phyloP scores from a whole-genome alignment of 2,888 invertebrate species.

The Pseudanteris insignis region DNA sequence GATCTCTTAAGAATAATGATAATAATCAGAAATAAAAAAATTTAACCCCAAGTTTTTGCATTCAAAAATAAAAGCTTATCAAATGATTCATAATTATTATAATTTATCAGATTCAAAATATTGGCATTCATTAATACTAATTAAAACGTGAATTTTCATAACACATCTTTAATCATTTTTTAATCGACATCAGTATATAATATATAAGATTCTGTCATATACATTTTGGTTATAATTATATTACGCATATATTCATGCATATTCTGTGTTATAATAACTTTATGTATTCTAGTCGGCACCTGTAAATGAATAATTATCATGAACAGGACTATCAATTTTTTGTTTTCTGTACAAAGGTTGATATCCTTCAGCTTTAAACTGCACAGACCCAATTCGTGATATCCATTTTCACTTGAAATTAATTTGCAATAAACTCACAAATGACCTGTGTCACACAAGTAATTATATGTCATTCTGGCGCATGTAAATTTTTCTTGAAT shows the following conservation, averaged over 20 bases:
- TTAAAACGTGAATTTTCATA: slow-evolving; percentile 50
- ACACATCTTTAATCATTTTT: slow-evolving; percentile 59
- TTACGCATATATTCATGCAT: slow-evolving; percentile 32
- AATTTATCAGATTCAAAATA: slow-evolving; percentile 57
- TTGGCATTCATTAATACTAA: slow-evolving; percentile 62
- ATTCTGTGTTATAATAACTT: slow-evolving; percentile 39
- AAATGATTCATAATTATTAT: too few species aligned
- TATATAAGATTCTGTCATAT: slow-evolving; percentile 59
- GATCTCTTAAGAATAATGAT: too few species aligned
- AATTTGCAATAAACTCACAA: too few species aligned
- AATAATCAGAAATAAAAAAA: too few species aligned
- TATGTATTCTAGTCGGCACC: slow-evolving; percentile 50
- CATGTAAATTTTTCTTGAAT: too few species aligned
- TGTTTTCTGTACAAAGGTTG: slow-evolving; percentile 48
- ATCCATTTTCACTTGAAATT: slow-evolving; percentile 5
- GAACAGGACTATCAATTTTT: slow-evolving; percentile 43
- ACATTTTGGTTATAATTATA: slow-evolving; percentile 50
- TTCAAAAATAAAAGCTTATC: too few species aligned
- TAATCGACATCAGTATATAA: slow-evolving; percentile 62
- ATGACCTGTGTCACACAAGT: too few species aligned
- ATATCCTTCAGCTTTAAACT: slow-evolving; percentile 48
- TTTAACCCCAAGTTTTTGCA: too few species aligned
- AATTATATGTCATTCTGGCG: too few species aligned
- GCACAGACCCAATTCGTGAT: slow-evolving; percentile 17
- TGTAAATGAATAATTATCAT: slow-evolving; percentile 52